phyloP scores from a whole-genome alignment of 1,140 invertebrate species.

The Brevipalpus yothersi region DNA sequence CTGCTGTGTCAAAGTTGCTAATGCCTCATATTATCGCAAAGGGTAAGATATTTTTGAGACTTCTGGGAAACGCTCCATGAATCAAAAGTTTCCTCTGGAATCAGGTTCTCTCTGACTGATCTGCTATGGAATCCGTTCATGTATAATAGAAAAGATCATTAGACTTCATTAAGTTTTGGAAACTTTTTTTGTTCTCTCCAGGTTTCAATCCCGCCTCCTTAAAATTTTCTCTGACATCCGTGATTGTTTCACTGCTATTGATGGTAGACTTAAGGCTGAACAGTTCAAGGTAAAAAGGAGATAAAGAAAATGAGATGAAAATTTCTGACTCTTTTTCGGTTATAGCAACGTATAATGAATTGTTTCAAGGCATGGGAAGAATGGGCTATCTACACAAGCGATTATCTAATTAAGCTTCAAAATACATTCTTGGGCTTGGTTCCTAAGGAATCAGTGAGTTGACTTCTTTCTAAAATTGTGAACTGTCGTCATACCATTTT shows the following conservation, averaged over 20 bases:
- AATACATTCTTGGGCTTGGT: conserved; percentile 61
- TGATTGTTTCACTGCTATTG: conserved; percentile 44
- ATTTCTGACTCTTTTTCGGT: conserved; percentile 2
- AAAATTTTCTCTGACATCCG: conserved; percentile 65
- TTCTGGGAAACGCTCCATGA: neutral
- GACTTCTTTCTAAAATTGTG: neutral
- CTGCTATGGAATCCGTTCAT: too few species aligned
- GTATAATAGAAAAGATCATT: neutral
- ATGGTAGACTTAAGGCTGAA: conserved; percentile 75
- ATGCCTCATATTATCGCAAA: conserved; percentile 85
- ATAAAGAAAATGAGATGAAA: neutral
- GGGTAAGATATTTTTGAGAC: conserved; percentile 29
- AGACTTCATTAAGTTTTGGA: neutral
- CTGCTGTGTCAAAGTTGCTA: conserved; percentile 78
- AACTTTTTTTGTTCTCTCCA: conserved; percentile 19
- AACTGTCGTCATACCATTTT: neutral
- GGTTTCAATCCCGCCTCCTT: conserved; percentile 59
- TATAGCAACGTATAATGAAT: conserved; percentile 56
- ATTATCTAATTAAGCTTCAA: conserved; percentile 67
- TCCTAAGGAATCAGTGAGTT: conserved; percentile 13
- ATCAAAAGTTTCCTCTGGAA: neutral
- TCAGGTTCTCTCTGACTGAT: neutral
- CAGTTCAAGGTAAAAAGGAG: conserved; percentile 44
- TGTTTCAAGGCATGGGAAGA: conserved; percentile 94
- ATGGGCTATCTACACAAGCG: conserved; percentile 83